Evolutionary conservation across 2,888 invertebrate genomes (phyloP), one percentile per base, ranked within the genome.

Genomic region (Hipparchia semele): DNA sequence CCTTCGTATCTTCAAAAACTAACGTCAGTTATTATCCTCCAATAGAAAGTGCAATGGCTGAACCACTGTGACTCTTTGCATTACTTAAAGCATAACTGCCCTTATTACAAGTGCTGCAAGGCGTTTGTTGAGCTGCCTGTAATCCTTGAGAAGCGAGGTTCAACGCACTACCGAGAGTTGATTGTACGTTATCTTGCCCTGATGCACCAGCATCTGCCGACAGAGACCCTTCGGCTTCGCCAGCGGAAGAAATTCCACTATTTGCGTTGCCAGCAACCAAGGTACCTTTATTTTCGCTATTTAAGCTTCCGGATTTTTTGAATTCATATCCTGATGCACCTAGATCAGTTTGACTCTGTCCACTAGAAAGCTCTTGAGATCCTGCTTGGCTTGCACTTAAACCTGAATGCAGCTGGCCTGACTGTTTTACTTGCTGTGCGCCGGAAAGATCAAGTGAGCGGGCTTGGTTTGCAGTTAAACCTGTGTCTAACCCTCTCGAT

Each of bases 11-110:
- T 49, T 49, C 49, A 6, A 6, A 49, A 39, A 39, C 39, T 39
- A 39, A 5, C 39, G 5, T 6, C 9, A 59, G 4, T 3, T 33
- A 9, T 9, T 87, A 91, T 77, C 91, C 90, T 46, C 90, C 89
- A 13, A 92, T 84, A 9, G 93, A 91, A 1, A 94, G 72, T n/a
- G 93, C 90, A 0, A 94, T 80, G 0, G 93, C 93, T 8, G 86
- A 83, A 12, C 93, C 93, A 51, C 80, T 86, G 68, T 84, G 80
- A 75, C 91, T 92, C 79, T 87, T 90, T n/a, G 93, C 93, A 58
- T 93, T 93, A 75, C 93, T 93, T 9, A 90, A 80, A 8, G 94
- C 92, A 59, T 87, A 91, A 76, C 83, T 85, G 73, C 87, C 86
- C 74, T 89, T 91, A 10, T 87, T 86, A 53, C 93, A 94, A 45